phyloP scores from a whole-genome alignment of 1,140 invertebrate species.

The Solenopsis fugax region DNA sequence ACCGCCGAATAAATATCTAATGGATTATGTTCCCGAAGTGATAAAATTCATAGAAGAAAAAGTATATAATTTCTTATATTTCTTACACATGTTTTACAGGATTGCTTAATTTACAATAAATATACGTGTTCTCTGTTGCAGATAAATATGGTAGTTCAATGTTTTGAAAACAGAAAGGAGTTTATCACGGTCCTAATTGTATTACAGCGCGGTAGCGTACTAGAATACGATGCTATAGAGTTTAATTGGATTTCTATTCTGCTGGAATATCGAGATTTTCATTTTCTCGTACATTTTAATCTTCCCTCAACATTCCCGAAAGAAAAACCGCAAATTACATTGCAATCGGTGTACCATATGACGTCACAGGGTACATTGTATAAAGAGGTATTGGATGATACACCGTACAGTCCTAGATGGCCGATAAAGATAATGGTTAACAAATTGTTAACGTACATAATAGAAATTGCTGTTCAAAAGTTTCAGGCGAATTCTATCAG shows the following conservation, averaged over 20 bases:
- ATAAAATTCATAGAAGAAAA: slow-evolving; percentile 86
- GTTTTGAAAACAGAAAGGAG: slow-evolving; percentile 65
- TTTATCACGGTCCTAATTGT: slow-evolving; percentile 69
- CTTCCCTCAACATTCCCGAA: slow-evolving; percentile 77
- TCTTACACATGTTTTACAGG: not conserved
- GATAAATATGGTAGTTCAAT: slow-evolving; percentile 69
- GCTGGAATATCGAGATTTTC: slow-evolving; percentile 67
- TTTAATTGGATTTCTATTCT: slow-evolving; percentile 72
- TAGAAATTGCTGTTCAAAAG: slow-evolving; percentile 2
- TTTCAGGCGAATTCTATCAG: slow-evolving; percentile 67
- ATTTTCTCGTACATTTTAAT: slow-evolving; percentile 75
- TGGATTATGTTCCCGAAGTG: slow-evolving; percentile 88
- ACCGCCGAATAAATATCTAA: slow-evolving; percentile 84
- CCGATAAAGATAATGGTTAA: not conserved
- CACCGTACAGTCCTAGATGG: slow-evolving; percentile 55
- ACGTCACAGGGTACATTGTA: slow-evolving; percentile 28
- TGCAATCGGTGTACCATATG: slow-evolving; percentile 80
- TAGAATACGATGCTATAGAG: slow-evolving; percentile 79
- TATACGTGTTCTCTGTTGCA: slow-evolving; percentile 63
- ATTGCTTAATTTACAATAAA: not conserved
- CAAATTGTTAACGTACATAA: slow-evolving; percentile 27
- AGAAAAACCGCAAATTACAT: slow-evolving; percentile 71
- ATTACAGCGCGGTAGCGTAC: slow-evolving; percentile 53
- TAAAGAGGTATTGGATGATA: slow-evolving; percentile 19
- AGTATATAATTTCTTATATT: slow-evolving; percentile 77